phyloP scores from a whole-genome alignment of 2,888 invertebrate genomes.

The Branchipolynoe longqiensis region DNA sequence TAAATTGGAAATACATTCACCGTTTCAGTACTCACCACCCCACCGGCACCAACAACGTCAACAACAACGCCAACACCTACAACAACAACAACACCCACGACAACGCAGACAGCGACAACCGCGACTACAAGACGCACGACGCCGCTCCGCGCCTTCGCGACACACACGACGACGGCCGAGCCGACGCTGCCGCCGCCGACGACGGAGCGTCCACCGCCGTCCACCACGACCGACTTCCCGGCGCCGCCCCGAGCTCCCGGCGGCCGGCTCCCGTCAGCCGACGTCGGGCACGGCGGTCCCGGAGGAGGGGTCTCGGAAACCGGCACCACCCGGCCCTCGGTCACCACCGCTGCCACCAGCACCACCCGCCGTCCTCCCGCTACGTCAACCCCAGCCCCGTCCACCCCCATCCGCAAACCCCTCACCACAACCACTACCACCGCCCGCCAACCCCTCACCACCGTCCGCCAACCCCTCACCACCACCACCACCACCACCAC shows the following conservation, averaged over 20 bases:
- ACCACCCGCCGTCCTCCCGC: neutral
- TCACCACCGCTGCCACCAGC: neutral
- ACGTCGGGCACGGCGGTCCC: too few species aligned
- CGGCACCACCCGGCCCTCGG: neutral
- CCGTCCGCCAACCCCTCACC: neutral
- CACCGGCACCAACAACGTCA: neutral
- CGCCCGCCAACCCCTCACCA: neutral
- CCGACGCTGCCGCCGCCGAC: neutral
- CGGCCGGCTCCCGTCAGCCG: too few species aligned
- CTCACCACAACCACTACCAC: neutral
- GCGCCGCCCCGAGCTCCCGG: too few species aligned
- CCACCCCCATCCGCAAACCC: neutral
- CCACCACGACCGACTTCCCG: neutral
- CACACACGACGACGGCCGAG: too few species aligned
- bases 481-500: neutral
- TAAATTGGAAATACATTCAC: neutral
- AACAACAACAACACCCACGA: neutral
- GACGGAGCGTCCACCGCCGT: neutral
- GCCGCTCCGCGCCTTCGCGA: too few species aligned
- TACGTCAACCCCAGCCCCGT: neutral
- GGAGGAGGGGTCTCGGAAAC: too few species aligned
- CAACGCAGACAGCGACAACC: neutral
- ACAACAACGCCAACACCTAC: slow-evolving; percentile 3
- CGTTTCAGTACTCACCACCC: neutral
- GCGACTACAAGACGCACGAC: neutral